Evolutionary conservation across 2,797 vertebrate species (phyloP).

Genomic region (Emydoidea blandingii): DNA sequence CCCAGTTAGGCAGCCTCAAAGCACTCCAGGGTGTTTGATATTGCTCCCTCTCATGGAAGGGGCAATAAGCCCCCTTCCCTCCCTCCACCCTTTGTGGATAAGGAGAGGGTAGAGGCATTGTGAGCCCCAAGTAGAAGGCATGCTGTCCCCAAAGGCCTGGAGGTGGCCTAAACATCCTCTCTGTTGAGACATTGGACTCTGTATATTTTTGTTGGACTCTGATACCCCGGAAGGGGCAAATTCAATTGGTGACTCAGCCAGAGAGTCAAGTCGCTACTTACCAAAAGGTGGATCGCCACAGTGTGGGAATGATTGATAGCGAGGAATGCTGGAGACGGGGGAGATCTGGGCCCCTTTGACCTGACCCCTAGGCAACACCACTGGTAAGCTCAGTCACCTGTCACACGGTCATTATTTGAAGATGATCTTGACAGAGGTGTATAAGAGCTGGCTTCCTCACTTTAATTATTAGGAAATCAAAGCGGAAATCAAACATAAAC

Average conservation of each 20-base stretch:
- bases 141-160: not conserved
- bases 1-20: not conserved
- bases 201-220: not conserved
- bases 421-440: constrained; percentile 5
- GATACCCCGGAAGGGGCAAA: not conserved
- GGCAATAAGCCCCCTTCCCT: not conserved
- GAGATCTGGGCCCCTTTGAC: not conserved
- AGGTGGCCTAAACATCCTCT: not conserved
- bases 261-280: not conserved
- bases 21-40: not conserved
- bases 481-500: constrained; percentile 43
- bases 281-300: not conserved
- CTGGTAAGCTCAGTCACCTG: not conserved
- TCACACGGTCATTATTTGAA: not conserved
- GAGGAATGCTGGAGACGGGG: not conserved
- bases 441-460: constrained; percentile 39
- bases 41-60: too few relatives aligned
- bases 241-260: not conserved
- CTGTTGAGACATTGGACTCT: not conserved
- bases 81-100: not conserved
- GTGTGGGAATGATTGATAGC: not conserved
- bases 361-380: not conserved
- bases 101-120: not conserved
- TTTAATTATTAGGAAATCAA: constrained; percentile 54
- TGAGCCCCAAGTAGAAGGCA: not conserved